Conservation (phyloP, 2,113 vertebrate species). For the Heloderma charlesbogerti region DNA sequence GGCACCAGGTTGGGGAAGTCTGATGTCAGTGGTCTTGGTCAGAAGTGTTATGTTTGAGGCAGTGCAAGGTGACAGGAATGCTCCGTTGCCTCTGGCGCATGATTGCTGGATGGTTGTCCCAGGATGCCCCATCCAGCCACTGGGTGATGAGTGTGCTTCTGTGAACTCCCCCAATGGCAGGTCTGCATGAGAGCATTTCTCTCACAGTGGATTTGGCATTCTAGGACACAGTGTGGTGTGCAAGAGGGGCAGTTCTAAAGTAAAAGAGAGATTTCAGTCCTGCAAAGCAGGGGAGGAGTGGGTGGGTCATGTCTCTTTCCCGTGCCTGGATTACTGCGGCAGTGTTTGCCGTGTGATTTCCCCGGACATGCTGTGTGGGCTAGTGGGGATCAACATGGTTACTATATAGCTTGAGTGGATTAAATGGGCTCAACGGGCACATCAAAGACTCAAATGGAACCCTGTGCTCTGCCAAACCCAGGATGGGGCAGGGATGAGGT, state of each 20-base stretch:
- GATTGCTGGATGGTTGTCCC: too few species aligned
- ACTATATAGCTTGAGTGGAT: background rate
- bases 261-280: background rate
- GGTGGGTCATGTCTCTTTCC: background rate
- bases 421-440: background rate
- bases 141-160: background rate
- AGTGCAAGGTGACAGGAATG: background rate
- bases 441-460: background rate
- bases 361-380: background rate
- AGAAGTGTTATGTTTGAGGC: background rate
- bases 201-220: background rate
- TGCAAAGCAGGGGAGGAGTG: too few species aligned
- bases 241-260: background rate
- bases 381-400: too few species aligned
- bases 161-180: background rate
- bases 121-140: background rate
- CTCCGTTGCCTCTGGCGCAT: background rate
- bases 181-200: background rate
- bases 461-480: background rate
- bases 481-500: fast-evolving
- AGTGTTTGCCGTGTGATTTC: background rate
- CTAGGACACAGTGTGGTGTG: background rate
- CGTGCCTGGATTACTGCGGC: background rate
- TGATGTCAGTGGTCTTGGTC: background rate
- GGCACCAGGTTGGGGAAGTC: too few species aligned